Percentiles rank a stretch among this genome's conserved stretches.
These are phyloP conservation scores for Brachypodius melanocephalos DNA, from an alignment of 2,113 vertebrate species.

Conservation along the genomic window DNA sequence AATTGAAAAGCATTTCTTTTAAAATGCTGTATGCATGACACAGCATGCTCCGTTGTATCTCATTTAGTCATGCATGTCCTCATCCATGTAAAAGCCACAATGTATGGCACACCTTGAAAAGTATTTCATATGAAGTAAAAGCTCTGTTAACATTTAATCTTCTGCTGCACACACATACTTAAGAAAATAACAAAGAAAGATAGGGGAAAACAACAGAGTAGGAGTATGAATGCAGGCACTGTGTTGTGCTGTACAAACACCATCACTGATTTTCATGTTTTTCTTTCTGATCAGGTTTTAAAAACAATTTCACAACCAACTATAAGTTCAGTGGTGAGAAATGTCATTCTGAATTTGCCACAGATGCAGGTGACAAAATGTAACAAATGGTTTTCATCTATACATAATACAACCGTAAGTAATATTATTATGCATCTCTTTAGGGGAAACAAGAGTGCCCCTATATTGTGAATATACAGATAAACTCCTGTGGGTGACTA, in stretches of 20 bases:
- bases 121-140: neutral
- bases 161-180: neutral
- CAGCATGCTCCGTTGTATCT: neutral
- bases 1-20: neutral
- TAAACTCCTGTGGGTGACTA: neutral
- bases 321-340: neutral
- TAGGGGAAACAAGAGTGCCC: neutral
- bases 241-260: neutral
- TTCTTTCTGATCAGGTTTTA: neutral
- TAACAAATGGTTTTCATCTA: neutral
- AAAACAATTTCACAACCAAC: neutral
- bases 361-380: neutral
- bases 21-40: neutral
- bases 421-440: neutral
- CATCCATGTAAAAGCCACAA: neutral
- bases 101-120: neutral
- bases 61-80: neutral
- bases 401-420: neutral
- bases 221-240: neutral
- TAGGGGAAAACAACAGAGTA: neutral
- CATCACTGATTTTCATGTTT: neutral
- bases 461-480: neutral
- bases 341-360: neutral
- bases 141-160: neutral
- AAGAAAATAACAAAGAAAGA: neutral